phyloP scores from a whole-genome alignment of 2,797 vertebrate genomes.

The Coluber constrictor region DNA sequence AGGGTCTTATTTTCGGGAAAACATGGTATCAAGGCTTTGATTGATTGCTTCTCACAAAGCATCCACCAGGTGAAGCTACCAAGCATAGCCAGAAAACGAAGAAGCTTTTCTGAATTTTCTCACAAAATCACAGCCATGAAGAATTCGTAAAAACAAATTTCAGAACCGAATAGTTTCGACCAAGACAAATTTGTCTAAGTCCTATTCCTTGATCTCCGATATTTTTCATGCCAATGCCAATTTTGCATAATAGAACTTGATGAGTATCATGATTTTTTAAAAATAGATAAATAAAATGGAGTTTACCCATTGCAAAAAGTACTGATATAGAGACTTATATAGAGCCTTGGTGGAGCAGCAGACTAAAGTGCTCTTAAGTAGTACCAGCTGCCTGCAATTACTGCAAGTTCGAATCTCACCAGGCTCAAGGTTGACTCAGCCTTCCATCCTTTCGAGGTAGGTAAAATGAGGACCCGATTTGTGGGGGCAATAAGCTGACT shows the following conservation, averaged over 20 bases:
- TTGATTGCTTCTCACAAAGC: background rate
- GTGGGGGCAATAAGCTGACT: too few species aligned
- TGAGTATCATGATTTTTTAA: background rate
- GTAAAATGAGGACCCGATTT: too few species aligned
- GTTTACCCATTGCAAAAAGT: background rate
- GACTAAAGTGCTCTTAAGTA: too few species aligned
- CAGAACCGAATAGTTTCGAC: background rate
- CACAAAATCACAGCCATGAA: background rate
- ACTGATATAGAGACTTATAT: too few species aligned
- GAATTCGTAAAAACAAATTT: background rate
- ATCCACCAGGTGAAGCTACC: background rate
- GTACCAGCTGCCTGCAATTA: too few species aligned
- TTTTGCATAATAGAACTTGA: background rate
- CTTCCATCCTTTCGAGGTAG: too few species aligned
- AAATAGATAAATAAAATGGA: background rate
- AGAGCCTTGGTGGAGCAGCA: too few species aligned
- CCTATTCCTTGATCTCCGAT: background rate
- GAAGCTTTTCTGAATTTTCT: background rate
- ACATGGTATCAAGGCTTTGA: background rate
- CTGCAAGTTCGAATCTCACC: too few species aligned
- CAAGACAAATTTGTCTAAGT: background rate
- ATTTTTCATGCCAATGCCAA: background rate
- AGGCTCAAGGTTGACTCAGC: too few species aligned
- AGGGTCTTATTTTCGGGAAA: too few species aligned
- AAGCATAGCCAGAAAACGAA: background rate